Evolutionary conservation across 2,888 invertebrate species (phyloP).

Genomic region (Aelia acuminata): DNA sequence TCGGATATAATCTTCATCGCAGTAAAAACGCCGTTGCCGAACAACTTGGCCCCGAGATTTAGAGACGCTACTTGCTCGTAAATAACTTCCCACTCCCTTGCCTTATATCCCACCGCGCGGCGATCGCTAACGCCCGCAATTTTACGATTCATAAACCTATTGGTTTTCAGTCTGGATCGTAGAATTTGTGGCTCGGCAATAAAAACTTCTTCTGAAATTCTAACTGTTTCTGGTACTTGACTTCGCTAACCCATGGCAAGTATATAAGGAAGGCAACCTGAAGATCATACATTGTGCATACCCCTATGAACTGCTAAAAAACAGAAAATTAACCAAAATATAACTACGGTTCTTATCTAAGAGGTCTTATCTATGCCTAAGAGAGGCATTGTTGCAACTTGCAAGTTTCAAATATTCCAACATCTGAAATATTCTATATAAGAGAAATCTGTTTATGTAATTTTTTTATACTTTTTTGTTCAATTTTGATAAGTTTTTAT

Average conservation of each 20-base stretch:
- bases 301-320: neutral
- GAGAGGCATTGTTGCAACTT: too few species aligned
- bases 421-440: too few species aligned
- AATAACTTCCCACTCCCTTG: constrained; percentile 20
- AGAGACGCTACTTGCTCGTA: constrained; percentile 42
- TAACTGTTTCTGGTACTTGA: neutral
- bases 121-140: neutral
- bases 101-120: neutral
- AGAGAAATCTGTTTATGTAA: too few species aligned
- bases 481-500: too few species aligned
- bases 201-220: constrained; percentile 15
- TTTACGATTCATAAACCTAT: constrained; percentile 45
- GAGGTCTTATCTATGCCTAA: too few species aligned
- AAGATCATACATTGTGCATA: neutral
- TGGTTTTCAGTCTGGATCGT: constrained; percentile 33
- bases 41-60: constrained; percentile 15
- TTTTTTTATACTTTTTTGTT: too few species aligned
- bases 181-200: constrained; percentile 17
- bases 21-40: constrained; percentile 38
- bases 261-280: neutral
- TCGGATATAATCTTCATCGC: constrained; percentile 44
- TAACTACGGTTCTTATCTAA: neutral
- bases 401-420: too few species aligned
- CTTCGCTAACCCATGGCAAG: neutral
- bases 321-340: neutral